phyloP scores from a whole-genome alignment of 2,888 invertebrate species.

The Protophormia terraenovae region DNA sequence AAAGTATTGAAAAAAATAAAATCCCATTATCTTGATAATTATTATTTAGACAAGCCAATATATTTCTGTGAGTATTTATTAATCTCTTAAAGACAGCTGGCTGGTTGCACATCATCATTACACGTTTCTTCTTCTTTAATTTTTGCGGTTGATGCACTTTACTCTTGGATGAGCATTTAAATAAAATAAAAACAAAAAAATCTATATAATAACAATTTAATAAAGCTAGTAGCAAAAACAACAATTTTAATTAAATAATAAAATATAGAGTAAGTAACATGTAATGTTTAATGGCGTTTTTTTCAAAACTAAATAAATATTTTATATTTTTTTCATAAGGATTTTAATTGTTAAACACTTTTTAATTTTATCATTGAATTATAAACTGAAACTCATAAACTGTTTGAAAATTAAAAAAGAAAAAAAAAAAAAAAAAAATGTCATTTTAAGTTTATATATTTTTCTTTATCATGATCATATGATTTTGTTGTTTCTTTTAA shows the following conservation, averaged over 20 bases:
- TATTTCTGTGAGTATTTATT: not conserved
- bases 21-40: not conserved
- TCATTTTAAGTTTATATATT: conserved; percentile 25
- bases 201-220: conserved; percentile 12
- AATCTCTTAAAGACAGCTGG: conserved; percentile 42
- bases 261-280: conserved; percentile 60
- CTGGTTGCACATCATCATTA: conserved; percentile 1
- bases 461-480: conserved; percentile 9
- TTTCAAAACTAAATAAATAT: not conserved
- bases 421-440: conserved; percentile 38
- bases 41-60: conserved; percentile 10
- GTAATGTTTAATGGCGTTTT: conserved; percentile 55
- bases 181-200: conserved; percentile 19
- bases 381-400: conserved; percentile 32
- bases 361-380: conserved; percentile 40
- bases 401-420: too few species aligned
- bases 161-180: conserved; percentile 76
- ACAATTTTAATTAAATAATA: conserved; percentile 63
- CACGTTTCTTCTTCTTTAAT: conserved; percentile 35
- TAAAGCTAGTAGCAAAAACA: conserved; percentile 17
- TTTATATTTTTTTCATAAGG: not conserved
- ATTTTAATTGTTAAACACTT: conserved; percentile 22
- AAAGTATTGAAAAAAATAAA: not conserved
- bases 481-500: conserved; percentile 11
- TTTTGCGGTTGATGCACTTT: conserved; percentile 79